Evolutionary conservation across 2,888 invertebrate species (phyloP), one percentile per base, ranked within the genome.

Genomic region (Apoderus coryli): DNA sequence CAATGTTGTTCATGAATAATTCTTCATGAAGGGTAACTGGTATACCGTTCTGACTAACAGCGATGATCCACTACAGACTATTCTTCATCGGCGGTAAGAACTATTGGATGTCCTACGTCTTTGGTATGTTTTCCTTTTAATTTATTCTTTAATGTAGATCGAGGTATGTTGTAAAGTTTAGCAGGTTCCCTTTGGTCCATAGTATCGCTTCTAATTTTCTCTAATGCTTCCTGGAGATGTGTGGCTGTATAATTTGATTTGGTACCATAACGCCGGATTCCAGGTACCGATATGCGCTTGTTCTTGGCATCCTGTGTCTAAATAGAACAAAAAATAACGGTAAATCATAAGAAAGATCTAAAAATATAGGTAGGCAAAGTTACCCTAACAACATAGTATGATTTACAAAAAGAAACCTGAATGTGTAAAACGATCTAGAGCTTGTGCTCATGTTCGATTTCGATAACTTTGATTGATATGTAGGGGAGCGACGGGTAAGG

Each of bases 41-140:
- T 16, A 32, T 22, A 4, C 32, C 32, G 6, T 22, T 11, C 27
- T 32, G 28, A 14, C 32, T 22, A n/a, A 32, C 24, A 13, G 22
- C 28, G 22, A 28, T 28, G 32, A 23, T 32, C 28, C 4, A 28
- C 32, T 28, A 32, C 26, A 27, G 31, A n/a, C 27, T 27, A 19
- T 16, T 31, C 31, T 24, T 30, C 30, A 11, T 31, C 31, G 7
- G 26, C 13, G n/a, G 31, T 16, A 16, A 31, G 16, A 26, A 27
- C 26, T 10, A 11, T 31, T 27, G 31, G 26, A 12, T 19, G 14
- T 7, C 31, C 31, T 4, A 27, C 14, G 15, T 27, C 10, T 27
- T 31, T 31, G 6, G 10, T n/a, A 7, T 19, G 31, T 15, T 14
- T 9, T 10, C 26, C 26, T 27, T 10, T n/a, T 4, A 32, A 27